Conservation (phyloP, 1,140 invertebrate species). For the Argopecten irradians region DNA sequence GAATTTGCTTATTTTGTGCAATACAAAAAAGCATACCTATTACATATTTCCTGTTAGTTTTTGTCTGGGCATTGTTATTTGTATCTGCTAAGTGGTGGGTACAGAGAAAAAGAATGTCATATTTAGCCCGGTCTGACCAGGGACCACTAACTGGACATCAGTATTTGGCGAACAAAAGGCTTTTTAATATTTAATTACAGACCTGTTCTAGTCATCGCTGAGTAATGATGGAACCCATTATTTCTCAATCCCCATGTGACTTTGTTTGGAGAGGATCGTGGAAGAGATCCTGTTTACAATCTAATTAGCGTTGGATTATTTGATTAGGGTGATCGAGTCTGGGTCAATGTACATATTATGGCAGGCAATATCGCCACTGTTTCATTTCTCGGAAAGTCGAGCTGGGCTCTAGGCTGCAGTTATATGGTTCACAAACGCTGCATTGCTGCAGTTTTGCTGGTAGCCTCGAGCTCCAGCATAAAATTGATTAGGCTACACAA, state of each 20-base stretch:
- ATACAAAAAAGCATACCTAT: no score
- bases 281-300: conserved; percentile 21
- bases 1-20: no score
- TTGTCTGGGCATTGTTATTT: no score
- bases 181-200: conserved; percentile 24
- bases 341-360: not conserved
- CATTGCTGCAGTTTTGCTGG: conserved; percentile 8
- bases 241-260: conserved; percentile 2
- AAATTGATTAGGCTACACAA: conserved; percentile 18
- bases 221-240: conserved; percentile 17
- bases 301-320: not conserved
- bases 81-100: not conserved
- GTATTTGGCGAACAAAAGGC: conserved; percentile 2
- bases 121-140: not conserved
- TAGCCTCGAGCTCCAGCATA: not conserved
- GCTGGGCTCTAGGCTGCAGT: not conserved
- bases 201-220: not conserved
- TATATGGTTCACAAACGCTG: not conserved
- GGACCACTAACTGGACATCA: not conserved
- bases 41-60: not conserved
- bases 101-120: not conserved
- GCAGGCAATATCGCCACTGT: not conserved
- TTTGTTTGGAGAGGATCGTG: not conserved
- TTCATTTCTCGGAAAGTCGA: not conserved
- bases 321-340: not conserved